Percentiles rank a stretch among this genome's conserved stretches.
These are phyloP conservation scores for Philhelius pedissequus DNA, from an alignment of 2,888 invertebrate species.

Conservation along the genomic window DNA sequence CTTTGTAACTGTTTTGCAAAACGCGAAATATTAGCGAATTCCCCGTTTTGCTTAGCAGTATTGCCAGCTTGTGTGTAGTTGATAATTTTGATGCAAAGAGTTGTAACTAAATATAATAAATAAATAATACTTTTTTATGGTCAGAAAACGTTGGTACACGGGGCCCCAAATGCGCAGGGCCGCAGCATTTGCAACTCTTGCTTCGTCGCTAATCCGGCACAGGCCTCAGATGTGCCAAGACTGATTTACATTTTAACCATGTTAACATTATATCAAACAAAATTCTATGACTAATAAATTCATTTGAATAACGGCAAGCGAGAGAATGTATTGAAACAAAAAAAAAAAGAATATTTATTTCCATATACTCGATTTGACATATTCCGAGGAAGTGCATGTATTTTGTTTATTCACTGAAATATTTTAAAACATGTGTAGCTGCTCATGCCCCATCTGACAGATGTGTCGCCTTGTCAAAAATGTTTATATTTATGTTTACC, in stretches of 20 bases:
- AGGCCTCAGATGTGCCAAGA: background rate
- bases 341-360: background rate
- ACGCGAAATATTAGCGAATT: too few relatives aligned
- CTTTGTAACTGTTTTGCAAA: too few relatives aligned
- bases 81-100: too few relatives aligned
- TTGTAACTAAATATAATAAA: too few relatives aligned
- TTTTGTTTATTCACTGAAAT: background rate
- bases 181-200: too few relatives aligned
- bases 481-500: background rate
- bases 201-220: too few relatives aligned
- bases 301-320: background rate
- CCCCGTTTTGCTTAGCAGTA: too few relatives aligned
- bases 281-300: background rate
- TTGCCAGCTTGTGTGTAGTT: too few relatives aligned
- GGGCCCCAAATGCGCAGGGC: too few relatives aligned
- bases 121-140: too few relatives aligned
- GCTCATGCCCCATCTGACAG: background rate
- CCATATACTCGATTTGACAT: background rate
- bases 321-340: background rate
- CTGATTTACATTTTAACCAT: background rate
- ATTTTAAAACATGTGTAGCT: background rate
- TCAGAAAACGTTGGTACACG: too few relatives aligned
- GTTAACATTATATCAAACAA: background rate
- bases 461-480: background rate
- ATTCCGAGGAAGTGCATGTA: slow-evolving; percentile 13